Base-by-base conservation (phyloP, 2,113 vertebrate genomes). In the Callorhinus ursinus region DNA sequence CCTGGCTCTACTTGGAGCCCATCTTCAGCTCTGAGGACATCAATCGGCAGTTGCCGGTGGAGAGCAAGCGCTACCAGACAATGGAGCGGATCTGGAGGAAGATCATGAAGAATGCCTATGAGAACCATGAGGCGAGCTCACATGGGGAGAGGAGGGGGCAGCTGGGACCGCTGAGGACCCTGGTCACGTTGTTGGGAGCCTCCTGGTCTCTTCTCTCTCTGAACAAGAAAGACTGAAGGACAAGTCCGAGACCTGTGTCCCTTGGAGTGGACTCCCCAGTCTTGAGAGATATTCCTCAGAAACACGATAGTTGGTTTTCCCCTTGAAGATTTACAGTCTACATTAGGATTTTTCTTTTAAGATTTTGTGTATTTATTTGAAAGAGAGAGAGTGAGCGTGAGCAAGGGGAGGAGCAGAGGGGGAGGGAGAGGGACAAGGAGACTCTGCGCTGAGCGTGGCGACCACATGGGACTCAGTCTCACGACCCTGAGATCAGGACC, bases 1-100 rank as follows among this genome's bases (percentile, higher is more conserved):
- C 99, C 80, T 99, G 99, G 99, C 99, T 99, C 9, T 99, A 99
- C 98, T 97, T 99, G 98, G 99, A 99, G 97, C 99, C 99, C 87
- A 99, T 99, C 98, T 99, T 99, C 95, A 99, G 99, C 87, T 99
- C 99, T 13, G 99, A 99, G 88, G 99, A 99, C 96, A 99, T 99
- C 98, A 99, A 98, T 97, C 98, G 99, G 79, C 99, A 99, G 96
- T 98, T 99, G 59, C 99, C 99, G 0, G 94, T 99, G 81, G 99
- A 99, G 98, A 99, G 99, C 90, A 98, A 99, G 96, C 98, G 96
- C 96, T 99, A 99, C 97, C 99, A 99, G 97, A 98, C 97, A 0
- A 98, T 99, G 99, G 99, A 99, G 92, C 96, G 97, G 69, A 99
- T 97, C 31, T 99, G 99, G 99, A 99, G 98, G 91, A 98, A 92